Evolutionary conservation across 2,113 vertebrate species (phyloP), one percentile per base, ranked within the genome.

Genomic region (Sylvietta virens): DNA sequence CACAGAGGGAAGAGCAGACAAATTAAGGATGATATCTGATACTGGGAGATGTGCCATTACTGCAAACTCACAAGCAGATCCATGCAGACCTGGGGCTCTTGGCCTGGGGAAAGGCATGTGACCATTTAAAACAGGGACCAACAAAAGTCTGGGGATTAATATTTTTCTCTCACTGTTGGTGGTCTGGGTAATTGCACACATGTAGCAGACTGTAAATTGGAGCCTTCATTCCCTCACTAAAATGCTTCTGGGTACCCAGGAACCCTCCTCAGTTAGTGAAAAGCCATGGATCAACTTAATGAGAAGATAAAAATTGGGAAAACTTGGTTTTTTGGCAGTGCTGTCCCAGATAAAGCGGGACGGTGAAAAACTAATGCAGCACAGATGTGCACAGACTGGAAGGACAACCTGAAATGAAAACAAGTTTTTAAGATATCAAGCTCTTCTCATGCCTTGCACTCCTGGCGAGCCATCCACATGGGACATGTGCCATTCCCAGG

Each of bases 131-230:
- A 92, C 45, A 69, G 81, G 94, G 97, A 94, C 91, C 93, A 93
- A 92, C 97, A 95, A 51, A 96, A 97, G 95, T 76, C 81, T 76
- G 67, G 92, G 94, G 98, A 95, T 97, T 97, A 96, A 97, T 96
- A 79, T 57, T 97, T 91, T 94, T 96, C 82, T 92, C 82, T 97
- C 97, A 93, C 98, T 2, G n/a, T 95, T 97, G 98, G 98, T 98
- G 98, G 98, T 97, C 98, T 95, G 73, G 79, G 88, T 97, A 98
- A 98, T 98, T 98, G 97, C 96, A 97, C 96, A 97, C 95, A 98
- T 97, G 92, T 71, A 97, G 95, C 66, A 96, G 96, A 96, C 85
- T 98, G 97, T 98, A 98, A 98, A 98, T 69, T 92, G 90, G 94
- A 97, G 96, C 90, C 97, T 94, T 71, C 92, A 81, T 90, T 97